phyloP scores from a whole-genome alignment of 2,113 vertebrate species.

The Trichechus manatus region DNA sequence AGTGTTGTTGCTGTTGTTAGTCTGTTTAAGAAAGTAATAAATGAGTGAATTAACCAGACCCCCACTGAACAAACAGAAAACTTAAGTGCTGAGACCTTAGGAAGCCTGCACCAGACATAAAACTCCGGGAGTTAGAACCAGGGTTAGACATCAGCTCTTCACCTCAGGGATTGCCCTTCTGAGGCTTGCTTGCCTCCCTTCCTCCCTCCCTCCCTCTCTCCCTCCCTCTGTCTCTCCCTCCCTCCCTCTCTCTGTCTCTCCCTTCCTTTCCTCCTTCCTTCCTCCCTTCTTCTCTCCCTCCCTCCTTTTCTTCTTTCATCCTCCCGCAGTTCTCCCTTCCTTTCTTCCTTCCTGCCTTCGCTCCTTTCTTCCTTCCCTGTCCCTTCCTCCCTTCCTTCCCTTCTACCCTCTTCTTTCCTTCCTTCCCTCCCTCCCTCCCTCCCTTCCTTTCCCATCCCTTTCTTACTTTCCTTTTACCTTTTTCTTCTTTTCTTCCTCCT shows the following conservation, averaged over 20 bases:
- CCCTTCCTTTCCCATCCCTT: not conserved
- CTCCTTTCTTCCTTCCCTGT: too few relatives aligned
- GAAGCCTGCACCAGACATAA: fast-evolving
- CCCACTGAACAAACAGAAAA: fast-evolving
- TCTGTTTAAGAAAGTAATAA: fast-evolving
- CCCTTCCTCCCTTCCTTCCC: too few relatives aligned
- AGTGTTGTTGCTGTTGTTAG: fast-evolving
- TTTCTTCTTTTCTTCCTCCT: not conserved
- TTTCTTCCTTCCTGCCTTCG: too few relatives aligned
- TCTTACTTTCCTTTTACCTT: too few relatives aligned
- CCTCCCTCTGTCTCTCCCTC: too few relatives aligned
- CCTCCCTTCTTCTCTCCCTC: fast-evolving
- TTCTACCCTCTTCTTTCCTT: fast-evolving
- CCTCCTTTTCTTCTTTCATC: too few relatives aligned
- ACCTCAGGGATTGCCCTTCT: fast-evolving
- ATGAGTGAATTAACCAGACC: fast-evolving
- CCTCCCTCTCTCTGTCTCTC: fast-evolving
- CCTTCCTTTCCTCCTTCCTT: not conserved
- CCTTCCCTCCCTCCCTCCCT: too few relatives aligned
- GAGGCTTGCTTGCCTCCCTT: not conserved
- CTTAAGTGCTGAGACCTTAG: fast-evolving
- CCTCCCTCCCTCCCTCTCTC: not conserved
- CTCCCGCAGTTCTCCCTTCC: not conserved
- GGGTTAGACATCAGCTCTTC: not conserved
- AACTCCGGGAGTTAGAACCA: not conserved